These are phyloP conservation scores for Hermaeophaga mercurialis DNA, from an alignment of 2,888 invertebrate genomes.

Conservation along the genomic window DNA sequence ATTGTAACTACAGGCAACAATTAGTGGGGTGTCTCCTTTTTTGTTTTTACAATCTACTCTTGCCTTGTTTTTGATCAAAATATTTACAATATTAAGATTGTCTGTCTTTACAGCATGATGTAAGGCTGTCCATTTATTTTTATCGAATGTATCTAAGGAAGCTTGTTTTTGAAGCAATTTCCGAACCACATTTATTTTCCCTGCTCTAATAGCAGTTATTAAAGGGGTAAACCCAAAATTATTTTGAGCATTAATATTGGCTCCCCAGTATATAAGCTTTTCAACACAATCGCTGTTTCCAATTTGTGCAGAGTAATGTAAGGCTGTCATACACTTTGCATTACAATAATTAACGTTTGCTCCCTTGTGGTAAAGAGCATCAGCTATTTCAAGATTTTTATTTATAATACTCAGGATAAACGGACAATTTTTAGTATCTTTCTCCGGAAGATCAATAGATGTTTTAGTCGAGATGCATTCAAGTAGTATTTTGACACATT, in stretches of 20 bases:
- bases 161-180: constrained; percentile 11
- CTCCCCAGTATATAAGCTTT: constrained; percentile 9
- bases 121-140: constrained; percentile 14
- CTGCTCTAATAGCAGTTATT: constrained; percentile 12
- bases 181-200: not conserved
- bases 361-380: not conserved
- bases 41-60: constrained; percentile 10
- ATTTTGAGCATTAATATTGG: constrained; percentile 2
- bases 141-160: constrained; percentile 7
- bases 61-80: constrained; percentile 13
- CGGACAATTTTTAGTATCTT: constrained; percentile 13
- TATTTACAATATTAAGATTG: not conserved
- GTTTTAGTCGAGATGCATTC: not conserved
- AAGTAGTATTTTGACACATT: constrained; percentile 7
- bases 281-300: constrained; percentile 4
- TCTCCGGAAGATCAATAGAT: constrained; percentile 9
- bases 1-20: constrained; percentile 6
- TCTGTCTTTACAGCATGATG: constrained; percentile 19
- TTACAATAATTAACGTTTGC: constrained; percentile 22
- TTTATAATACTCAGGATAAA: constrained; percentile 19
- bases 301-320: constrained; percentile 15
- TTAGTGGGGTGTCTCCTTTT: constrained; percentile 13
- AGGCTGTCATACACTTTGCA: constrained; percentile 10
- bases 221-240: constrained; percentile 15
- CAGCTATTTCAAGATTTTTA: constrained; percentile 7